Conservation (phyloP, 2,113 vertebrate species). For the Pyxicephalus adspersus region DNA sequence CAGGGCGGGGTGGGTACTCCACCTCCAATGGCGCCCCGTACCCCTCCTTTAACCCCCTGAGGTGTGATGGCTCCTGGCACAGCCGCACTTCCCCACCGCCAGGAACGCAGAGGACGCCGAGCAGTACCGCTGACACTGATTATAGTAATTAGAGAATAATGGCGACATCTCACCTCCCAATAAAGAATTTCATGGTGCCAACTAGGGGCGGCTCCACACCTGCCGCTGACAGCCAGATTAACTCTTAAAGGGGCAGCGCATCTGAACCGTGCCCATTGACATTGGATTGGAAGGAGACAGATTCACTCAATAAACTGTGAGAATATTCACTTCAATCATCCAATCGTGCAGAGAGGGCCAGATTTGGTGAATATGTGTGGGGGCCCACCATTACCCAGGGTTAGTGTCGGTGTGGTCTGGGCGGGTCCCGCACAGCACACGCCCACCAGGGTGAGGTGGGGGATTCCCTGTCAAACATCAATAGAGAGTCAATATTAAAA, state of each 20-base stretch:
- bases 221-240: not conserved
- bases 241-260: too few relatives aligned
- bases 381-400: too few relatives aligned
- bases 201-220: not conserved
- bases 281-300: too few relatives aligned
- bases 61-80: not conserved
- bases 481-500: too few relatives aligned
- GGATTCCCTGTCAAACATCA: too few relatives aligned
- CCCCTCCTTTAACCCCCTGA: not conserved
- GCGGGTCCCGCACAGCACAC: too few relatives aligned
- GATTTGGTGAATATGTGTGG: too few relatives aligned
- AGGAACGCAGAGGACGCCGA: not conserved
- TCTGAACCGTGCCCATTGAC: too few relatives aligned
- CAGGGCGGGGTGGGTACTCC: constrained; percentile 11
- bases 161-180: not conserved
- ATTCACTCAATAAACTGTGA: not conserved
- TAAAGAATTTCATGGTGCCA: constrained; percentile 7
- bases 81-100: not conserved
- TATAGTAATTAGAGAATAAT: constrained; percentile 28
- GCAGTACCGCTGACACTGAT: not conserved
- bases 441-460: too few relatives aligned
- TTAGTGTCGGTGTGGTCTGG: too few relatives aligned
- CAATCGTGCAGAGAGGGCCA: too few relatives aligned
- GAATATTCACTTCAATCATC: not conserved
- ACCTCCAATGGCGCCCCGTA: constrained; percentile 6